Evolutionary conservation across 2,113 vertebrate species (phyloP).

Genomic region (Upupa epops): DNA sequence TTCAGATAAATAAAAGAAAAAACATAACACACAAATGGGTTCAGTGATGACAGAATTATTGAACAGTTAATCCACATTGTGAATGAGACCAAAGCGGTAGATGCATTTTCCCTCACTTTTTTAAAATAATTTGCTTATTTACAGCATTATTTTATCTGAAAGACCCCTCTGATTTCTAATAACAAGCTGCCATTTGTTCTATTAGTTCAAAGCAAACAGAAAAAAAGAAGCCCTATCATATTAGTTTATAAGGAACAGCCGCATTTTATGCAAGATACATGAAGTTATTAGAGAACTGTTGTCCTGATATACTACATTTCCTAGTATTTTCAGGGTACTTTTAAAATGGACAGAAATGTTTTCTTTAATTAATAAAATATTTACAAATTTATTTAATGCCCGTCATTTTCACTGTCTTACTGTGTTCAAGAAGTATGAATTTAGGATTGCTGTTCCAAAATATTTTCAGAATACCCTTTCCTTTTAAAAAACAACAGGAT

Average conservation of each 20-base stretch:
- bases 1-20: not conserved
- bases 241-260: not conserved
- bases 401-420: not conserved
- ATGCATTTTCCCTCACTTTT: not conserved
- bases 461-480: not conserved
- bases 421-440: not conserved
- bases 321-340: not conserved
- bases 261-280: slow-evolving; percentile 33
- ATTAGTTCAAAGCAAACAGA: slow-evolving; percentile 56
- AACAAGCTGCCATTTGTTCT: slow-evolving; percentile 20
- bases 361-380: not conserved
- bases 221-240: not conserved
- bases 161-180: slow-evolving; percentile 29
- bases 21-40: not conserved
- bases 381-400: not conserved
- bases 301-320: slow-evolving; percentile 44
- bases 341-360: not conserved
- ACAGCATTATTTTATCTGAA: slow-evolving; percentile 10
- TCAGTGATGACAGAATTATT: not conserved
- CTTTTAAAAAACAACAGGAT: not conserved
- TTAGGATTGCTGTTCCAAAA: not conserved
- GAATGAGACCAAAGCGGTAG: not conserved
- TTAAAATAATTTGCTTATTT: not conserved
- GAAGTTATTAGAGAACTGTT: slow-evolving; percentile 1
- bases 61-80: not conserved